Evolutionary conservation across 2,797 vertebrate species (phyloP).

Genomic region (Muraenolepis orangiensis): DNA sequence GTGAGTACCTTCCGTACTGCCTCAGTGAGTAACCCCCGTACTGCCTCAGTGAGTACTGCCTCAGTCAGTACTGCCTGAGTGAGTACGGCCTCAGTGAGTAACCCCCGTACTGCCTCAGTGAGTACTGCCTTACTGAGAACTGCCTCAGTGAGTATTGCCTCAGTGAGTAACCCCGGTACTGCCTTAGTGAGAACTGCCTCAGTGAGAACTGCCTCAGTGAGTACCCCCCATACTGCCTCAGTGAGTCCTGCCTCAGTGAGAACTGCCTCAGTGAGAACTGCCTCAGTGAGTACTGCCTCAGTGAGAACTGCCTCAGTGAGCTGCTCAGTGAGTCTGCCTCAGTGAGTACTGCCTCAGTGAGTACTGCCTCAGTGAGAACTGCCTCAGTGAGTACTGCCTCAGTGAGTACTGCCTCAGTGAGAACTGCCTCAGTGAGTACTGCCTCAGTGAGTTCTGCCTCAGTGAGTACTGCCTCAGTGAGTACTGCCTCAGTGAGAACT

Average conservation of each 20-base stretch:
- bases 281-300: no score
- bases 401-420: background rate
- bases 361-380: no score
- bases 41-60: background rate
- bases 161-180: no score
- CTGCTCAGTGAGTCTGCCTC: no score
- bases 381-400: no score
- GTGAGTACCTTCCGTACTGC: constrained; percentile 74
- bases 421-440: constrained; percentile 89
- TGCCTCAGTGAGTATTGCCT: no score
- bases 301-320: background rate
- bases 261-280: background rate
- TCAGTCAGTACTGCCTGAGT: background rate
- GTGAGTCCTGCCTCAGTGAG: constrained; percentile 81
- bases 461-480: background rate
- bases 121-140: constrained; percentile 69
- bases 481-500: constrained; percentile 43
- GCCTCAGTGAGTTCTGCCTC: no score
- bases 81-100: no score
- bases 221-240: no score
- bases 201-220: no score
- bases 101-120: constrained; percentile 85
- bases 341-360: constrained; percentile 80
- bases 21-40: no score
- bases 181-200: background rate